phyloP scores from a whole-genome alignment of 1,140 invertebrate genomes.

The Solenopsis invicta region DNA sequence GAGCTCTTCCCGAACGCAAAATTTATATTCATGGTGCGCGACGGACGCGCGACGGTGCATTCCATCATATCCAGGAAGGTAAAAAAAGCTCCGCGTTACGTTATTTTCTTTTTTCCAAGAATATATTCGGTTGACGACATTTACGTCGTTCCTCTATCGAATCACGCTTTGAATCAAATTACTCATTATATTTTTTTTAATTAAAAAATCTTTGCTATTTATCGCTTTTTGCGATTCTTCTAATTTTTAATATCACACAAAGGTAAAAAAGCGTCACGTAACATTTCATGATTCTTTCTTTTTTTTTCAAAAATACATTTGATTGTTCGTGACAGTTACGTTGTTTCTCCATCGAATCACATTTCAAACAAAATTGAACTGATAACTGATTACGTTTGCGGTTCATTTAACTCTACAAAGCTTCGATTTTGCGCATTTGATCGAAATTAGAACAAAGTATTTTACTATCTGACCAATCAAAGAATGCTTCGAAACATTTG shows the following conservation, averaged over 20 bases:
- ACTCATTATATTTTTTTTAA: background rate
- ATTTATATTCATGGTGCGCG: constrained; percentile 99
- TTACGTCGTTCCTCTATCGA: constrained; percentile 5
- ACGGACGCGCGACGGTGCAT: constrained; percentile 98
- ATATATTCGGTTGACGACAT: constrained; percentile 10
- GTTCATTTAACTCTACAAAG: too few species aligned
- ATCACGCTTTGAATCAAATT: background rate
- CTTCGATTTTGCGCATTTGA: too few species aligned
- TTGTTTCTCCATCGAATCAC: too few species aligned
- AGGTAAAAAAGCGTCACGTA: too few species aligned
- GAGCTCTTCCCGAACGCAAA: constrained; percentile 95
- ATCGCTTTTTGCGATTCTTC: background rate
- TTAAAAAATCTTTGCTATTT: background rate
- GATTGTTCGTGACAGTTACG: too few species aligned
- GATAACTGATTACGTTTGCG: too few species aligned
- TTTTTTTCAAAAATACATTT: background rate
- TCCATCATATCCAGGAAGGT: constrained; percentile 98
- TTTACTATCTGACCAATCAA: too few species aligned
- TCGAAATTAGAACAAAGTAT: too few species aligned
- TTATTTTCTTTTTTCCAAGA: background rate
- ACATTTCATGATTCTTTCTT: too few species aligned
- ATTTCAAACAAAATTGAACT: too few species aligned
- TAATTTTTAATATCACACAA: background rate
- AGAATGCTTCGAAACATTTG: too few species aligned
- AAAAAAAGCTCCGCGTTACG: constrained; percentile 30